Percentiles rank a stretch among this genome's conserved stretches.
These are phyloP conservation scores for Lepisosteus oculatus DNA, from an alignment of 2,113 vertebrate genomes.

Conservation along the genomic window DNA sequence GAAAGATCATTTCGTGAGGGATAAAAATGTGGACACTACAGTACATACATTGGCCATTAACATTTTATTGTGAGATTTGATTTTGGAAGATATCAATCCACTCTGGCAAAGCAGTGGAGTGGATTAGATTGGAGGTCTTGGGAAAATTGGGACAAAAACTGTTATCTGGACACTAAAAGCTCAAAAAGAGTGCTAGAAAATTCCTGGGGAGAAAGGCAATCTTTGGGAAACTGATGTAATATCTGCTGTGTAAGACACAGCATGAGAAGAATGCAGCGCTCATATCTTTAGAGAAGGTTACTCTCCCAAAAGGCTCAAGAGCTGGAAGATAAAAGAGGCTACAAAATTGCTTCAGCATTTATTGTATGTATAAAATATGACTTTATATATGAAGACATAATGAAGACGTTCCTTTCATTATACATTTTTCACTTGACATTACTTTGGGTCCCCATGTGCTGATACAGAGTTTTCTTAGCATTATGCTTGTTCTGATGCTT, in stretches of 20 bases:
- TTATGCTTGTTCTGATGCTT: no score
- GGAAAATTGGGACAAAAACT: background rate
- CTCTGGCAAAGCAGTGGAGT: constrained; percentile 15
- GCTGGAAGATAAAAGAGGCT: constrained; percentile 25
- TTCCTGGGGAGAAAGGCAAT: background rate
- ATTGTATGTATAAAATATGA: constrained; percentile 31
- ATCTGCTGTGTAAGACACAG: background rate
- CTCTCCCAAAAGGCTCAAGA: constrained; percentile 31
- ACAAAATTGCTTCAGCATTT: constrained; percentile 20
- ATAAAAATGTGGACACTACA: no score
- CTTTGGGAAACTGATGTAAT: no score
- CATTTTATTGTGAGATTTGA: no score
- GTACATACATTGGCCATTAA: no score
- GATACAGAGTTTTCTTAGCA: no score
- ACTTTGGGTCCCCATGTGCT: constrained; percentile 20
- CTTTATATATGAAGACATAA: background rate
- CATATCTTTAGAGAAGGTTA: background rate
- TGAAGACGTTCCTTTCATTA: constrained; percentile 12
- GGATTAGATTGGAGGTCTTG: constrained; percentile 5
- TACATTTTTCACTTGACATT: constrained; percentile 19
- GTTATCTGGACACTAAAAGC: background rate
- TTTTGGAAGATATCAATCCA: background rate
- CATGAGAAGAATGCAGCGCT: background rate
- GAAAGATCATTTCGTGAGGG: no score
- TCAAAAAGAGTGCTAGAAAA: background rate